Base-by-base conservation (phyloP, 92 coral and sea anemone genomes). In the Phenganax marumi region DNA sequence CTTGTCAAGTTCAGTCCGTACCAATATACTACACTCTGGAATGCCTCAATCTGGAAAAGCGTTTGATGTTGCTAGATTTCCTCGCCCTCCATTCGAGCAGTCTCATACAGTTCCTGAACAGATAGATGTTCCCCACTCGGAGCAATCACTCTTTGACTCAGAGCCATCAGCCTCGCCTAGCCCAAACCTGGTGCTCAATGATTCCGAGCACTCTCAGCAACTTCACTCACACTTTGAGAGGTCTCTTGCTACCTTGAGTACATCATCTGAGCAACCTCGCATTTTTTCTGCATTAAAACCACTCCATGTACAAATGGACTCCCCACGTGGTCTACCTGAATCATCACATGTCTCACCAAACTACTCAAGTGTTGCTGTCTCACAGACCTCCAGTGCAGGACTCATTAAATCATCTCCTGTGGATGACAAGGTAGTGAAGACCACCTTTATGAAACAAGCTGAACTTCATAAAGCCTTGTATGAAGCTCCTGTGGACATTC, bases 401-500 rank as follows among this genome's bases (percentile, higher is more conserved):
- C 63, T 5, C 14, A 23, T 58, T 5, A 58, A 14, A 6, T 18
- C 65, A n/a, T 23, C 65, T 58, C 65, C 23, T 7, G 65, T 66
- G 5, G 50, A 12, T 21, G 43, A 66, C 48, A 66, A 25, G 0
- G 72, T 10, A 12, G 8, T 49, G 43, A 66, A 25, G 48, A 25
- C 72, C 0, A 17, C 72, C 13, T 24, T 66, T 33, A 66, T 66
- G 2, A 49, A 66, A 25, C 72, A 66, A 66, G 49, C 33, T 12
- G 72, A 66, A 22, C 50, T 66, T 66, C 72, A 23, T 66, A 47
- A 66, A 8, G 18, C 49, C 14, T 7, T 11, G 26, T 66, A 8
- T 13, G 68, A 62, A 6, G 8, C 68, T n/a, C 72, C 72, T 10
- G 72, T 66, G 10, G 72, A 66, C 33, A 66, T 66, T 7, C 48